Base-by-base conservation (phyloP, 2,113 vertebrate genomes). In the Myiopsitta monachus region DNA sequence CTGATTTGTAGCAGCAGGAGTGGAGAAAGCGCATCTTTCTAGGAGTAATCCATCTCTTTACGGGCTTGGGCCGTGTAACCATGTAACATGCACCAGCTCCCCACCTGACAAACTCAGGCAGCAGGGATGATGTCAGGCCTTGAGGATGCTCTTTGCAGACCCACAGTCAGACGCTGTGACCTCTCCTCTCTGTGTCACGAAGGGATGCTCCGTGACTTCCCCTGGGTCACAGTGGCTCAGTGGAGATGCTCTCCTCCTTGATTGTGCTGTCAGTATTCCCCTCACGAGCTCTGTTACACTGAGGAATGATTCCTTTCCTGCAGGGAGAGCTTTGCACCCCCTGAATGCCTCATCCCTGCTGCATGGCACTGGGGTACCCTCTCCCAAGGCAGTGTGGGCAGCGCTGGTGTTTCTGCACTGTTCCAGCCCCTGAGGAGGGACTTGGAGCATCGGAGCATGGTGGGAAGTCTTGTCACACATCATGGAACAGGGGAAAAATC, bases 1-100 rank as follows among this genome's bases (percentile, higher is more conserved):
- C 79, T 76, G 84, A 67, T n/a, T 70, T 59, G 78, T 33, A n/a
- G 67, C 83, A 77, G 79, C 84, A 28, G 51, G 92, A 88, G 64
- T 4, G 18, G 49, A 69, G 80, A 80, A 14, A 70, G 39, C 27
- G 23, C 90, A 78, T 77, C 30, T 18, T 57, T 77, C 72, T 33
- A 9, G 47, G 64, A 41, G 19, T 43, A 72, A 94, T 80, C 78
- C 80, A 27, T 88, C 90, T 82, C 52, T 33, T 73, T 64, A n/a
- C 23, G 11, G 64, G 92, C 83, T 77, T 8, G 10, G 68, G 83
- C 62, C n/a, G n/a, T n/a, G n/a, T n/a, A n/a, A n/a, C n/a, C n/a
- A n/a, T n/a, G n/a, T n/a, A n/a, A n/a, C n/a, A 47, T 23, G 6
- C n/a, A 74, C 72, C 68, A 21, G 47, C 75, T 74, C 78, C 87